Evolutionary conservation across 2,888 invertebrate genomes (phyloP).

Genomic region (Ophonus ardosiacus): DNA sequence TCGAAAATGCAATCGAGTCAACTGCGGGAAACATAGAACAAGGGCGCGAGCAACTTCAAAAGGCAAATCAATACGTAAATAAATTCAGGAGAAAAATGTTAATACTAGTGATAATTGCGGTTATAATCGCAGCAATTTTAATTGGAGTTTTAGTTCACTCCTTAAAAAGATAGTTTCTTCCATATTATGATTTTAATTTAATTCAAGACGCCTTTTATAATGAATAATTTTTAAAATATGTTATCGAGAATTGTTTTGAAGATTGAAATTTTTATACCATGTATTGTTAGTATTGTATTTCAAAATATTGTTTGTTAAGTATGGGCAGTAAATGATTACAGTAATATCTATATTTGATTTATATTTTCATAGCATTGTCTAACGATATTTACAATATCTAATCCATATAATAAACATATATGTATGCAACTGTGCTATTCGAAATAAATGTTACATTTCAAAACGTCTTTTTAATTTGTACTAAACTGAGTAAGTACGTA

Average conservation of each 20-base stretch:
- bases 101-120: conserved; percentile 82
- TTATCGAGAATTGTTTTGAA: conserved; percentile 36
- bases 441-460: conserved; percentile 56
- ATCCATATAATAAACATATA: conserved; percentile 51
- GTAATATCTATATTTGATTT: conserved; percentile 50
- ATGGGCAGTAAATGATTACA: conserved; percentile 25
- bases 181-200: conserved; percentile 41
- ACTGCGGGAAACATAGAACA: conserved; percentile 86
- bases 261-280: conserved; percentile 57
- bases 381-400: conserved; percentile 60
- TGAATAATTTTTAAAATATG: conserved; percentile 46
- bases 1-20: conserved; percentile 89
- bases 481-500: conserved; percentile 25
- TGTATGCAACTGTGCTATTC: conserved; percentile 45
- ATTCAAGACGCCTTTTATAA: conserved; percentile 45
- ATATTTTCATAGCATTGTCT: conserved; percentile 61
- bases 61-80: conserved; percentile 89
- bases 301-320: conserved; percentile 50
- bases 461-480: not conserved
- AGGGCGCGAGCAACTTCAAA: conserved; percentile 88
- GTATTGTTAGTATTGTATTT: conserved; percentile 49
- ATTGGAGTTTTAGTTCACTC: conserved; percentile 83
- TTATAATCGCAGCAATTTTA: conserved; percentile 82
- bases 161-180: conserved; percentile 70
- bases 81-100: conserved; percentile 86